phyloP scores from a whole-genome alignment of 1,140 invertebrate genomes.

The Penaeus chinensis region DNA sequence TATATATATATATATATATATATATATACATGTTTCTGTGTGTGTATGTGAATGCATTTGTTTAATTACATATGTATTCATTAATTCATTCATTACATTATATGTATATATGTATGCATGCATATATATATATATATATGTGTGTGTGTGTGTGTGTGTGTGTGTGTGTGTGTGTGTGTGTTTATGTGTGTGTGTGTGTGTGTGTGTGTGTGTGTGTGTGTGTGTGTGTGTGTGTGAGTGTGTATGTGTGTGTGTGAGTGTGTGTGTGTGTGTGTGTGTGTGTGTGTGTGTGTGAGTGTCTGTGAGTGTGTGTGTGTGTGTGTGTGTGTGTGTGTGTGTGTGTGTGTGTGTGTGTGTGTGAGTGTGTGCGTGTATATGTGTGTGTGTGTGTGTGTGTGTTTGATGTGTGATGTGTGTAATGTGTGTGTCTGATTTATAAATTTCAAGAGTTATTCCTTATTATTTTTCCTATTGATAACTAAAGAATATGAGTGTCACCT shows the following conservation, averaged over 20 bases:
- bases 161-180: slow-evolving; percentile 1
- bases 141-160: not conserved
- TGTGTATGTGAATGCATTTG: too few species aligned
- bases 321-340: not conserved
- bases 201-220: slow-evolving; percentile 14
- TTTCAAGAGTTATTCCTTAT: too few species aligned
- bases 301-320: slow-evolving; percentile 6
- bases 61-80: too few species aligned
- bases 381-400: not conserved
- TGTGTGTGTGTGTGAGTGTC: not conserved
- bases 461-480: too few species aligned
- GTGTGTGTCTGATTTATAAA: too few species aligned
- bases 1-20: too few species aligned
- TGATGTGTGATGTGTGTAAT: not conserved
- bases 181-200: slow-evolving; percentile 10
- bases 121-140: slow-evolving; percentile 28
- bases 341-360: not conserved
- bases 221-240: slow-evolving; percentile 3
- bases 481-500: too few species aligned
- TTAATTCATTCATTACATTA: not conserved
- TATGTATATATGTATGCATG: not conserved
- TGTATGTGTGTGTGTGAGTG: not conserved
- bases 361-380: not conserved
- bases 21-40: too few species aligned
- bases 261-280: not conserved